These are phyloP conservation scores for Lucinisca nassula DNA, from an alignment of 2,888 invertebrate species.

Conservation along the genomic window DNA sequence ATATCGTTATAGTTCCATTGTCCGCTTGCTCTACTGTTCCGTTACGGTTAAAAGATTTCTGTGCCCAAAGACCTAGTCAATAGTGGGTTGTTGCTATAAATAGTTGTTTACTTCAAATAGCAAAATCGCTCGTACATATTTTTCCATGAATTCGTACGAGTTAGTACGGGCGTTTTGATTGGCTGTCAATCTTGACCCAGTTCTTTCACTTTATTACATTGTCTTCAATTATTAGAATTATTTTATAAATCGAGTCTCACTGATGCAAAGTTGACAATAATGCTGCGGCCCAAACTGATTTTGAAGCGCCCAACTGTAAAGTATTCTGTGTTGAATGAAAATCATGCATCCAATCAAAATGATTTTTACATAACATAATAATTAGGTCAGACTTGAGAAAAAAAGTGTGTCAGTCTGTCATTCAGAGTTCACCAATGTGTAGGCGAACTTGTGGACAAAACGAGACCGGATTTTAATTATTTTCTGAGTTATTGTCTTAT, in stretches of 20 bases:
- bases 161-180: slow-evolving; percentile 46
- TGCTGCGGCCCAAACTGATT: too few species aligned
- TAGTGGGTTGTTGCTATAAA: slow-evolving; percentile 56
- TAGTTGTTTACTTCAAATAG: slow-evolving; percentile 69
- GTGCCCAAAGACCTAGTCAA: slow-evolving; percentile 4
- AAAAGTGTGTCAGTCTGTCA: slow-evolving; percentile 83
- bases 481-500: slow-evolving; percentile 29
- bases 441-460: slow-evolving; percentile 58
- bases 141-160: slow-evolving; percentile 41
- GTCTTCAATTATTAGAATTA: too few species aligned
- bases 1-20: too few species aligned
- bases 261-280: too few species aligned
- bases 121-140: slow-evolving; percentile 50
- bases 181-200: slow-evolving; percentile 54
- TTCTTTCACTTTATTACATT: background rate
- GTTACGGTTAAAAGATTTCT: background rate
- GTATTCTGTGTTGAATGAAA: too few species aligned
- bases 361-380: slow-evolving; percentile 10
- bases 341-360: slow-evolving; percentile 56
- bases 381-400: slow-evolving; percentile 70
- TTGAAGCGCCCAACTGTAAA: too few species aligned
- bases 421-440: slow-evolving; percentile 73
- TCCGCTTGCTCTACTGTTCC: background rate
- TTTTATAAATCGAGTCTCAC: too few species aligned
- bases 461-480: slow-evolving; percentile 21